Evolutionary conservation across 92 coral and sea anemone genomes (phyloP), one percentile per base, ranked within the genome.

Genomic region (Ricordea florida): DNA sequence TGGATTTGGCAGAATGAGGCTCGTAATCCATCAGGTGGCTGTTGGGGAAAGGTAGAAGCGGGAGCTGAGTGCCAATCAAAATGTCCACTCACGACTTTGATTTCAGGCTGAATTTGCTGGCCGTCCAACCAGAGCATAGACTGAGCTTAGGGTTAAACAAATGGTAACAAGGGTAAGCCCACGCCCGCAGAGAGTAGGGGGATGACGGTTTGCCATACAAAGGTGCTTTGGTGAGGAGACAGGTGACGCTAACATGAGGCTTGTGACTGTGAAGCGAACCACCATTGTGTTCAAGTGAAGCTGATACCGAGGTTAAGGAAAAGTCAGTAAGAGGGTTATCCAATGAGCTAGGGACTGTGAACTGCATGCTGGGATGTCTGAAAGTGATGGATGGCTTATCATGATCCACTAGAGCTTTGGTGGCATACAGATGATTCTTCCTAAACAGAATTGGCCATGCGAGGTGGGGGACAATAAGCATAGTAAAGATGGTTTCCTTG

Each of bases 141-240:
- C 69, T 15, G 85, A 30, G 44, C 69, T 22, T 10, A 78, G 50
- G 40, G 80, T 62, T 21, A 84, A 31, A 35, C 86, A 68, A 49
- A 74, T 88, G 38, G 85, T 47, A 42, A 74, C 62, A 41, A 85
- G 63, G 70, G 35, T 70, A 48, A 81, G 76, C 58, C 83, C 83
- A 47, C n/a, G n/a, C 72, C 27, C 48, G 79, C 8, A 77, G 86
- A 20, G 78, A 31, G 30, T 65, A 55, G 24, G 81, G 61, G 47
- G 25, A 51, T 31, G 52, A 26, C 42, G 30, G n/a, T 16, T 33
- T n/a, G 47, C 74, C 48, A 32, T 70, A 66, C 46, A 57, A 71
- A 30, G 71, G 70, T 44, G 76, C 65, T 20, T 58, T 55, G 24
- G 84, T 49, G 50, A 74, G 57, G 40, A 88, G 82, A 21, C 74